phyloP scores from a whole-genome alignment of 1,140 invertebrate genomes.

The Macrostomum lignano region DNA sequence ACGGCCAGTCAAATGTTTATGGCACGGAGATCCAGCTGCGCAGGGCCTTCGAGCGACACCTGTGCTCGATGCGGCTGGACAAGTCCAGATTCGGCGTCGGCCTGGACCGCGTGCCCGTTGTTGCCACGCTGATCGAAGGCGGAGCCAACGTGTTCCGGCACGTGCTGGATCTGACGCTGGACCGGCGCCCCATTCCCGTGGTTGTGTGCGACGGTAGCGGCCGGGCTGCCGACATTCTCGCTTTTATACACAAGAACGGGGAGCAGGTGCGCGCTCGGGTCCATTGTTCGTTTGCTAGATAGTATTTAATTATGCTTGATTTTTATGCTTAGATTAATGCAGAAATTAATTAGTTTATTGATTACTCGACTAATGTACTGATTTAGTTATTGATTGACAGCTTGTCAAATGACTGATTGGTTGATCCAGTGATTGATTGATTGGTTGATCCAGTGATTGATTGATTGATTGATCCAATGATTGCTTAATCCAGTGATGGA shows the following conservation, averaged over 20 bases:
- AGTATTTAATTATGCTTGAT: too few species aligned
- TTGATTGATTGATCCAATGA: too few species aligned
- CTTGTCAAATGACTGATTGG: too few species aligned
- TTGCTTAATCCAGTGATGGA: too few species aligned
- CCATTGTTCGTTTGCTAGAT: too few species aligned
- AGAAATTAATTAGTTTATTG: too few species aligned
- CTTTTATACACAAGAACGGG: constrained; percentile 74
- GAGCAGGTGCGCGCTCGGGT: too few species aligned
- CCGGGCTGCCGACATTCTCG: constrained; percentile 68
- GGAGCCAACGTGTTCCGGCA: constrained; percentile 78
- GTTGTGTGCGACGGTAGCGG: constrained; percentile 88
- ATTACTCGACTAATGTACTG: too few species aligned
- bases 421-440: too few species aligned
- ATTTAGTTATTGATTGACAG: too few species aligned
- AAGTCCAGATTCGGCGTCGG: background rate
- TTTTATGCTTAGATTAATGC: too few species aligned
- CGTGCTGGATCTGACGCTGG: constrained; percentile 77
- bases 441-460: too few species aligned
- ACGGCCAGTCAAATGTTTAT: constrained; percentile 66
- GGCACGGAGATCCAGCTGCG: constrained; percentile 65
- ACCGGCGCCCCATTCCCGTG: constrained; percentile 44
- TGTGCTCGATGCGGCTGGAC: constrained; percentile 20
- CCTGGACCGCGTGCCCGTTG: constrained; percentile 49
- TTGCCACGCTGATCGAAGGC: constrained; percentile 80
- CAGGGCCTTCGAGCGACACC: constrained; percentile 61